Evolutionary conservation across 2,888 invertebrate genomes (phyloP).

Genomic region (Oxytorus armatus): DNA sequence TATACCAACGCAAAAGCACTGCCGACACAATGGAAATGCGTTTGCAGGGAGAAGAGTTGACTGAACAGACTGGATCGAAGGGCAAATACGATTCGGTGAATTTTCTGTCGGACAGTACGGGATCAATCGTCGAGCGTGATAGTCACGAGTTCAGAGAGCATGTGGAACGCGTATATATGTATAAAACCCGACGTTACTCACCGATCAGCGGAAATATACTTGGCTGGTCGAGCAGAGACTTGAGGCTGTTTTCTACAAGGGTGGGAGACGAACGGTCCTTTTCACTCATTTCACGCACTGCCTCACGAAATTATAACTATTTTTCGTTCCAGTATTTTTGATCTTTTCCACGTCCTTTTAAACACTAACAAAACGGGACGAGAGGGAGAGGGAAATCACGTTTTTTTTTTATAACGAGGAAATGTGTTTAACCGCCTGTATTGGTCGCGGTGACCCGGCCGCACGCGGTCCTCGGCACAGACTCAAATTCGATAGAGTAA

Average conservation of each 20-base stretch:
- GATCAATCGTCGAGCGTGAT: too few relatives aligned
- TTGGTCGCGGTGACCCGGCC: constrained; percentile 65
- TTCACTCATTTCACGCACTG: constrained; percentile 92
- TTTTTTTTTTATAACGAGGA: constrained; percentile 15
- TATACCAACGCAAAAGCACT: too few relatives aligned
- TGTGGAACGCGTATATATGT: constrained; percentile 2
- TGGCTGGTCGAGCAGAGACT: constrained; percentile 94
- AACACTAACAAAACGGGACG: not conserved
- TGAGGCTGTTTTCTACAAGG: constrained; percentile 94
- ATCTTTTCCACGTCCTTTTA: not conserved
- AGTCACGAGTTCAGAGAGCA: constrained; percentile 17
- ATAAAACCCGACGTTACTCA: constrained; percentile 78
- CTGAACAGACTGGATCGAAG: too few relatives aligned
- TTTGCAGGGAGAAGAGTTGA: too few relatives aligned
- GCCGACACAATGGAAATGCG: too few relatives aligned
- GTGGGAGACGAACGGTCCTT: constrained; percentile 95
- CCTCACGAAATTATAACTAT: constrained; percentile 72
- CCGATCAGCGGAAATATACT: constrained; percentile 84
- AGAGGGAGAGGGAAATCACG: constrained; percentile 4
- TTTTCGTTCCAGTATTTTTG: constrained; percentile 3
- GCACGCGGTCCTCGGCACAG: constrained; percentile 62
- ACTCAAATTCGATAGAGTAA: constrained; percentile 61
- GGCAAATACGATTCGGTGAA: too few relatives aligned
- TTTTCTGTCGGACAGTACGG: too few relatives aligned
- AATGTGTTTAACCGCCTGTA: constrained; percentile 27